Evolutionary conservation across 2,113 vertebrate genomes (phyloP).

Genomic region (Ceratotherium simum): DNA sequence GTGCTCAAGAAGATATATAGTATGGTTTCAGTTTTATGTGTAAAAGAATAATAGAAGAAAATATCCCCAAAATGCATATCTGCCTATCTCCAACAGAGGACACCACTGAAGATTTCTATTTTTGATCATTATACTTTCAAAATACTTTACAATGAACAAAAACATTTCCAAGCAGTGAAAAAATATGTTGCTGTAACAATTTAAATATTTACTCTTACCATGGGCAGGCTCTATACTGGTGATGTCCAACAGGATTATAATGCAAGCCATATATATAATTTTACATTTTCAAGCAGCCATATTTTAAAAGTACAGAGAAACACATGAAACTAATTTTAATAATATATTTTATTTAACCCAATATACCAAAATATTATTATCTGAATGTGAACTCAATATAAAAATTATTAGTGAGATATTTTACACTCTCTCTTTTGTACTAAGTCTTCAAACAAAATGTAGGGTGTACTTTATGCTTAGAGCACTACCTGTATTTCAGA

Average conservation of each 20-base stretch:
- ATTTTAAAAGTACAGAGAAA: not conserved
- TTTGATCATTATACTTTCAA: slow-evolving; percentile 29
- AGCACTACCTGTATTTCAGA: not conserved
- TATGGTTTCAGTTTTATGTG: slow-evolving; percentile 13
- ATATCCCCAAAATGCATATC: not conserved
- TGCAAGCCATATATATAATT: not conserved
- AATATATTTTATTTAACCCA: slow-evolving; percentile 2
- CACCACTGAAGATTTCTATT: not conserved
- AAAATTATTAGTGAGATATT: not conserved
- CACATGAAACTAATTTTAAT: not conserved
- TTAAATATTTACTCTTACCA: slow-evolving; percentile 13
- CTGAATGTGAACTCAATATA: not conserved
- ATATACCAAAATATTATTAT: slow-evolving; percentile 25
- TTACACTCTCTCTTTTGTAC: not conserved
- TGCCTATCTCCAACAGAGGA: not conserved
- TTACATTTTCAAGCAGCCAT: not conserved
- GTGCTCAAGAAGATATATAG: not conserved
- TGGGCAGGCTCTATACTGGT: not conserved
- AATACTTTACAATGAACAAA: slow-evolving; percentile 47
- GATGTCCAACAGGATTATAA: not conserved
- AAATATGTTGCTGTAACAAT: not conserved
- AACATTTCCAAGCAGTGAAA: not conserved
- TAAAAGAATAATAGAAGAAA: slow-evolving; percentile 31
- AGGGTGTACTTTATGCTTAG: not conserved
- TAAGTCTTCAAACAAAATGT: not conserved